Evolutionary conservation across 2,113 vertebrate species (phyloP).

Genomic region (Rhea americana): DNA sequence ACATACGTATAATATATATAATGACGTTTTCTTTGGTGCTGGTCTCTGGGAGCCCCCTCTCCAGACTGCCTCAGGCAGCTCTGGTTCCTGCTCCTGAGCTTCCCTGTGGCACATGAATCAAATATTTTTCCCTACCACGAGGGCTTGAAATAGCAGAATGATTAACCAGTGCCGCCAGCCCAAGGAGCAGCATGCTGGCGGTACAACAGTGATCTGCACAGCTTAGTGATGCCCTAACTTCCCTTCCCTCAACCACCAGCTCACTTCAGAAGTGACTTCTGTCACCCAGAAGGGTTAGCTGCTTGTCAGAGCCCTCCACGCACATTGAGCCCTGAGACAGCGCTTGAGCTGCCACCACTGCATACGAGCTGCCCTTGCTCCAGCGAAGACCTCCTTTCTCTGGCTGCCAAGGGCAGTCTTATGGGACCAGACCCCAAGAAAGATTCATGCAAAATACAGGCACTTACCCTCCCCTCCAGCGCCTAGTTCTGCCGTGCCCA

Average conservation of each 20-base stretch:
- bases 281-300: background rate
- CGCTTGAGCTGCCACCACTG: background rate
- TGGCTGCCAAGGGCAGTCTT: fast-evolving
- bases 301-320: background rate
- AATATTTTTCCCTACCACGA: background rate
- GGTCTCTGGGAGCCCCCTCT: background rate
- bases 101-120: background rate
- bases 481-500: background rate
- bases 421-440: background rate
- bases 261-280: background rate
- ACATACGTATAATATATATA: background rate
- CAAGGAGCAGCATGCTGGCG: background rate
- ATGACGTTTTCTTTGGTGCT: background rate
- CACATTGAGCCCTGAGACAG: background rate
- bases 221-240: background rate
- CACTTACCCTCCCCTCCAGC: background rate
- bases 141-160: background rate
- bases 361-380: background rate
- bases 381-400: background rate
- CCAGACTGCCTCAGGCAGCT: background rate
- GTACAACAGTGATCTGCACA: fast-evolving
- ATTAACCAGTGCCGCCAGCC: background rate
- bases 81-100: background rate
- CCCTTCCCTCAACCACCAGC: background rate
- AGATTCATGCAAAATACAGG: background rate